phyloP scores from a whole-genome alignment of 2,888 invertebrate species.

The Clanis bilineata region DNA sequence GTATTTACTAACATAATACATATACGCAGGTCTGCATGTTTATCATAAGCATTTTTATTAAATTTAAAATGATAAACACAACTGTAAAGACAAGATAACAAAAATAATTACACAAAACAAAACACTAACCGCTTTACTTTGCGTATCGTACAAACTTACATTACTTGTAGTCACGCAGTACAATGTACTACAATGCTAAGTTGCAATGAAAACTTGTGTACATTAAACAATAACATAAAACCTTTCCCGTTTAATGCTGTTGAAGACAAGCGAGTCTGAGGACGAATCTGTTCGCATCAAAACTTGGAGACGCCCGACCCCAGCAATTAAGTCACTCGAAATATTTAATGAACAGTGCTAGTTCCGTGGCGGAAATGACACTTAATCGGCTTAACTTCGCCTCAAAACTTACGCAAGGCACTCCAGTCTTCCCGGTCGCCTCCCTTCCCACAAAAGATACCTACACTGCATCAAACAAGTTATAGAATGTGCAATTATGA shows the following conservation, averaged over 20 bases:
- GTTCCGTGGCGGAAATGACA: conserved; percentile 78
- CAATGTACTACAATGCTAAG: neutral
- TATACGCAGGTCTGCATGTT: too few species aligned
- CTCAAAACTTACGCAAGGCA: conserved; percentile 69
- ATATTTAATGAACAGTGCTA: conserved; percentile 81
- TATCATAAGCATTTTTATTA: too few species aligned
- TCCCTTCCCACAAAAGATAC: conserved; percentile 40
- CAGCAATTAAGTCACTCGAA: conserved; percentile 76
- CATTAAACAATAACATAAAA: conserved; percentile 18
- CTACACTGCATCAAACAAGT: conserved; percentile 79
- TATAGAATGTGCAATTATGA: conserved; percentile 81
- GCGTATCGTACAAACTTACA: neutral
- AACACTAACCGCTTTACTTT: neutral
- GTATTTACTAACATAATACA: too few species aligned
- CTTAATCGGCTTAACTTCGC: conserved; percentile 79
- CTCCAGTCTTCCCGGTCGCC: conserved; percentile 30
- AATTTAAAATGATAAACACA: neutral
- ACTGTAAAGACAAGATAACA: neutral
- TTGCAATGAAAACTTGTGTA: neutral
- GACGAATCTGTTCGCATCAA: conserved; percentile 57
- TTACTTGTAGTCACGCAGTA: neutral
- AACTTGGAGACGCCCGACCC: conserved; percentile 65
- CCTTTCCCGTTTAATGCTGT: conserved; percentile 19
- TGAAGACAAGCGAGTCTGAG: conserved; percentile 33
- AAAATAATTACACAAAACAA: neutral